A percentile compares a stretch with the other conserved stretches of the same genome.
These are phyloP conservation scores for Spondyliosoma cantharus DNA, from an alignment of 2,797 vertebrate genomes.

Conservation along the genomic window DNA sequence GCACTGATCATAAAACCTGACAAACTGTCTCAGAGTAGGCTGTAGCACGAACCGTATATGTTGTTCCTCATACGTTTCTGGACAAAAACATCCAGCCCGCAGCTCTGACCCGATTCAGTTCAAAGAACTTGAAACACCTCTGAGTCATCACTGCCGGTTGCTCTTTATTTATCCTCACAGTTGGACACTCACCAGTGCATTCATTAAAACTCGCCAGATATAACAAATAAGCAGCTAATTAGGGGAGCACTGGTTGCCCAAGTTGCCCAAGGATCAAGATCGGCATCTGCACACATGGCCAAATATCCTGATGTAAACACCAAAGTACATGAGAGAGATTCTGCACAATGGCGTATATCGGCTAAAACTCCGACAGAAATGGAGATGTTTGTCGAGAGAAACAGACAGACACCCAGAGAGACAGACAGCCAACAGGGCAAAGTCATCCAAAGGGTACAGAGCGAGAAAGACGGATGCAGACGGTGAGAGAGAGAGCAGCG, in stretches of 20 bases:
- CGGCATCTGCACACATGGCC: not conserved
- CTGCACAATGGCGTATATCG: not conserved
- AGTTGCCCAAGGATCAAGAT: conserved; percentile 5
- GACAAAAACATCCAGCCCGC: not conserved
- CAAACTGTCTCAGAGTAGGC: not conserved
- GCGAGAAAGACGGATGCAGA: conserved; percentile 49
- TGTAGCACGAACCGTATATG: not conserved
- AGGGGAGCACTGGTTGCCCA: conserved; percentile 12
- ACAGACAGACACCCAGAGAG: conserved; percentile 39
- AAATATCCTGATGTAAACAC: conserved; percentile 11
- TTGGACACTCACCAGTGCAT: conserved; percentile 7
- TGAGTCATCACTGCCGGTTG: conserved; percentile 23
- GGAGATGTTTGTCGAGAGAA: conserved; percentile 5
- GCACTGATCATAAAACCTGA: conserved; percentile 1
- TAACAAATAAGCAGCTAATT: conserved; percentile 23
- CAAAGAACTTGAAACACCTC: conserved; percentile 28
- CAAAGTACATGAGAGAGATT: not conserved
- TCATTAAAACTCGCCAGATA: not conserved
- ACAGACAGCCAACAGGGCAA: conserved; percentile 55
- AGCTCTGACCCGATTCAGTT: conserved; percentile 15
- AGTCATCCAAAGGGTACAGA: conserved; percentile 64
- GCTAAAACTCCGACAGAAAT: conserved; percentile 14
- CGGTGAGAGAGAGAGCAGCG: conserved; percentile 51
- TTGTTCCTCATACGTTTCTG: not conserved
- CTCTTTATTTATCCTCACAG: conserved; percentile 20